Evolutionary conservation across 2,113 vertebrate genomes (phyloP).

Genomic region (Peromyscus leucopus): DNA sequence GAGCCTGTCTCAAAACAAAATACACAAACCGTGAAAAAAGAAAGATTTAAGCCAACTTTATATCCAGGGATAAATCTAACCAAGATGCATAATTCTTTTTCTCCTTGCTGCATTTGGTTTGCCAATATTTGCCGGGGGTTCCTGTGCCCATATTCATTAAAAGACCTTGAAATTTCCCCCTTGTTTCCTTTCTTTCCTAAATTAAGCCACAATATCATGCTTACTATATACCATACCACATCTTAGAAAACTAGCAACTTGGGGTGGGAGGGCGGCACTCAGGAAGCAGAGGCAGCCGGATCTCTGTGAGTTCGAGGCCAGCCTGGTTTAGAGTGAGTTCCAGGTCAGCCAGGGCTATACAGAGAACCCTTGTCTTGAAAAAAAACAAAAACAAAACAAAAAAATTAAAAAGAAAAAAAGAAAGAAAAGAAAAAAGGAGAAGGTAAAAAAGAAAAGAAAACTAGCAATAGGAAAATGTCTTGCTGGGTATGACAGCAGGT

Average conservation of each 20-base stretch:
- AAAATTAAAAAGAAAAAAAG: not conserved
- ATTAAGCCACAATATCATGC: not conserved
- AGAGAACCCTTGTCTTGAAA: not conserved
- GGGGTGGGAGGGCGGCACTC: not conserved
- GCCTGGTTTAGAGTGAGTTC: not conserved
- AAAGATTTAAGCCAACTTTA: not conserved
- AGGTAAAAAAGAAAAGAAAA: too few relatives aligned
- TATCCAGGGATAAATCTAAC: not conserved
- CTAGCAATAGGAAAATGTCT: not conserved
- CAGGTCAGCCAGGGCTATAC: not conserved
- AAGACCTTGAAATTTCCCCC: not conserved
- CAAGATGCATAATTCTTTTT: not conserved
- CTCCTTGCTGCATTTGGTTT: not conserved
- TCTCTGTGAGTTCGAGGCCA: not conserved
- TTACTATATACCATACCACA: not conserved
- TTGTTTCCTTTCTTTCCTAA: slow-evolving; percentile 42
- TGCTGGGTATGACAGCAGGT: not conserved
- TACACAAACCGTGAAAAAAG: not conserved
- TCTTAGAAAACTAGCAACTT: not conserved
- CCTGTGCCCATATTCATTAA: not conserved
- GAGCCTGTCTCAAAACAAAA: not conserved
- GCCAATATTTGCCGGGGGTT: not conserved
- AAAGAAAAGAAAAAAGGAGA: not conserved
- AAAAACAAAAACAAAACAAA: not conserved
- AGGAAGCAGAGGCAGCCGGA: not conserved